Evolutionary conservation across 2,797 vertebrate species (phyloP).

Genomic region (Malacoctenus gilli): DNA sequence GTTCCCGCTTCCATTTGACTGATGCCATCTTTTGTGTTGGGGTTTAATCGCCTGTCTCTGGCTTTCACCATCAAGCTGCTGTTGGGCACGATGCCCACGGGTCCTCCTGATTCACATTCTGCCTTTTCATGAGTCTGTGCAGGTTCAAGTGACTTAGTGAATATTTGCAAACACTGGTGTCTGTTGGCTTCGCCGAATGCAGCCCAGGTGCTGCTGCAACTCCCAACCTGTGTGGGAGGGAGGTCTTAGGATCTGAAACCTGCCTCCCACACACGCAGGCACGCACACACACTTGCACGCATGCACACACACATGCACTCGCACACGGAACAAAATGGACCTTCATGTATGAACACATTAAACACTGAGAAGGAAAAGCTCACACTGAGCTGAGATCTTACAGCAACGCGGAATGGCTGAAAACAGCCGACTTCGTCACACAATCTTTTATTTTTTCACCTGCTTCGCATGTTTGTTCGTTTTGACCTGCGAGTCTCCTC

Average conservation of each 20-base stretch:
- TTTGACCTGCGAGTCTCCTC: conserved; percentile 5
- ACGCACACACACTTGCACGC: conserved; percentile 17
- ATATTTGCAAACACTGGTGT: conserved; percentile 65
- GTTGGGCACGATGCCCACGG: conserved; percentile 29
- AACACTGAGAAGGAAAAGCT: neutral
- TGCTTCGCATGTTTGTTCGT: conserved; percentile 27
- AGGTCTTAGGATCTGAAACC: conserved; percentile 62
- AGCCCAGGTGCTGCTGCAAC: conserved; percentile 70
- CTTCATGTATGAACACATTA: conserved; percentile 9
- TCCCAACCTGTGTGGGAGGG: conserved; percentile 64
- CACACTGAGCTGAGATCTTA: conserved; percentile 30
- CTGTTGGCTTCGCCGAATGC: conserved; percentile 51
- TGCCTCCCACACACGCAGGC: conserved; percentile 58
- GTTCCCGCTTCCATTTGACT: conserved; percentile 36
- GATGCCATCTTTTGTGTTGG: conserved; percentile 38
- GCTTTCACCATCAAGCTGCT: conserved; percentile 25
- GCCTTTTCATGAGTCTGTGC: conserved; percentile 35
- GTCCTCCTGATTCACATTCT: conserved; percentile 39
- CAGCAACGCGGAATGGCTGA: conserved; percentile 27
- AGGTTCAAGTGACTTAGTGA: conserved; percentile 57
- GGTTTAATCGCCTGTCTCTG: conserved; percentile 28
- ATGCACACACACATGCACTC: neutral
- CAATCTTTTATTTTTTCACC: conserved; percentile 32
- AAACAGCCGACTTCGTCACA: conserved; percentile 41
- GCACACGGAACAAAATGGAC: conserved; percentile 8